Base-by-base conservation (phyloP, 2,888 invertebrate species). In the Aproaerema taeniolella region DNA sequence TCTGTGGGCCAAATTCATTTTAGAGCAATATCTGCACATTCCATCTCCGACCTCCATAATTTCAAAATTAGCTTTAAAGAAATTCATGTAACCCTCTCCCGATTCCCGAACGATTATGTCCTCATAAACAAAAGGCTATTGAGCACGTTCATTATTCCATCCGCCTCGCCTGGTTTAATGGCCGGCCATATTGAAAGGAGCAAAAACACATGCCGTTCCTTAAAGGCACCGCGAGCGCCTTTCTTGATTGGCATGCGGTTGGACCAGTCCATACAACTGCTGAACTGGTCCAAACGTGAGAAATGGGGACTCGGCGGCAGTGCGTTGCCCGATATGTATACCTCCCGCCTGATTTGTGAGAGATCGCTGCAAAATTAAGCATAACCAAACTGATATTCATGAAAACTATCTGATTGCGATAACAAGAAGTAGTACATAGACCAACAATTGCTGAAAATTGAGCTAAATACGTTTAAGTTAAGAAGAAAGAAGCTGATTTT, bases 211-310 rank as follows among this genome's bases (percentile, higher is more conserved):
- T 58, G 72, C 67, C 61, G 70, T 74, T 71, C 71, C 69, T 76
- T 72, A 73, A 78, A 66, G 72, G 78, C 61, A 67, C 76, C 73
- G 80, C 68, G 67, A 65, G 65, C 66, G 72, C 76, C 75, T 77
- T 81, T 80, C 76, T 70, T 79, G 75, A 69, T 67, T 64, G 82
- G 82, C 62, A 81, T 81, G 79, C 62, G 59, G 71, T 58, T 64
- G 36, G 58, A 75, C 77, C 69, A 72, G 73, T 81, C 64, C 48
- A 71, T 76, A 76, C 71, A 72, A 72, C 63, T 48, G 49, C 46
- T 49, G 57, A 71, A 77, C 77, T 72, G 73, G 78, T 77, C 64
- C 62, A 58, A 60, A 68, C 73, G 75, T 81, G 83, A 81, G 81
- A 81, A 81, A 78, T 74, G 77, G 63, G 68, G 57, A 64, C 74